Percentiles rank a stretch among this genome's conserved stretches.
Evolutionary conservation across 2,113 vertebrate genomes (phyloP).

Genomic region (Nicator chloris): DNA sequence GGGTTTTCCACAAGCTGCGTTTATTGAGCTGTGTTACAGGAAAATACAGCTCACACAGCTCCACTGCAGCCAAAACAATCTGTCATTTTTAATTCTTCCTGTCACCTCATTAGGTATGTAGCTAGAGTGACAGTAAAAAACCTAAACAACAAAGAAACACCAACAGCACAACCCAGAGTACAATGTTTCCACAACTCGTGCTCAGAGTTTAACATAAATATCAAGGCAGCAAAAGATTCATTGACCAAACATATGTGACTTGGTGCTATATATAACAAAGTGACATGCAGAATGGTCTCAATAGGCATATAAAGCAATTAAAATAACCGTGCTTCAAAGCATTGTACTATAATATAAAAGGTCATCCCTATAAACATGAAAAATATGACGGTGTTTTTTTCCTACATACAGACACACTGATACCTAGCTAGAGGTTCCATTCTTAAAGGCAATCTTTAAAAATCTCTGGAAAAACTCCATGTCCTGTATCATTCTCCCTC

Average conservation of each 20-base stretch:
- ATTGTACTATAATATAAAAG: slow-evolving; percentile 59
- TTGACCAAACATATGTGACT: slow-evolving; percentile 67
- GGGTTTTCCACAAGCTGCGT: slow-evolving; percentile 54
- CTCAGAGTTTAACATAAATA: slow-evolving; percentile 58
- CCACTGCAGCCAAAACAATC: slow-evolving; percentile 63
- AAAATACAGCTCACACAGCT: slow-evolving; percentile 62
- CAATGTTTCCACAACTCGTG: slow-evolving; percentile 8
- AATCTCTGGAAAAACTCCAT: not conserved
- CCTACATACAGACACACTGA: slow-evolving; percentile 12
- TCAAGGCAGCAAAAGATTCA: slow-evolving; percentile 62
- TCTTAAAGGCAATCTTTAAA: slow-evolving; percentile 31
- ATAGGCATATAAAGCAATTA: slow-evolving; percentile 71
- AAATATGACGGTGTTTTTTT: slow-evolving; percentile 40
- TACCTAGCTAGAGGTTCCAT: not conserved
- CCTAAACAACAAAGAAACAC: not conserved
- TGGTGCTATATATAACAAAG: slow-evolving; percentile 52
- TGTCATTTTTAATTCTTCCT: slow-evolving; percentile 79
- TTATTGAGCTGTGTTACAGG: slow-evolving; percentile 64
- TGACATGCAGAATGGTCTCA: slow-evolving; percentile 53
- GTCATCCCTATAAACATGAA: slow-evolving; percentile 68
- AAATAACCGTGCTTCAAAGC: slow-evolving; percentile 68
- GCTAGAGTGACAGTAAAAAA: slow-evolving; percentile 46
- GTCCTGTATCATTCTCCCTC: not conserved
- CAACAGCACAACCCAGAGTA: not conserved
- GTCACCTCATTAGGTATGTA: slow-evolving; percentile 72